phyloP scores from a whole-genome alignment of 1,140 invertebrate species.

The Drosophila arizonae region DNA sequence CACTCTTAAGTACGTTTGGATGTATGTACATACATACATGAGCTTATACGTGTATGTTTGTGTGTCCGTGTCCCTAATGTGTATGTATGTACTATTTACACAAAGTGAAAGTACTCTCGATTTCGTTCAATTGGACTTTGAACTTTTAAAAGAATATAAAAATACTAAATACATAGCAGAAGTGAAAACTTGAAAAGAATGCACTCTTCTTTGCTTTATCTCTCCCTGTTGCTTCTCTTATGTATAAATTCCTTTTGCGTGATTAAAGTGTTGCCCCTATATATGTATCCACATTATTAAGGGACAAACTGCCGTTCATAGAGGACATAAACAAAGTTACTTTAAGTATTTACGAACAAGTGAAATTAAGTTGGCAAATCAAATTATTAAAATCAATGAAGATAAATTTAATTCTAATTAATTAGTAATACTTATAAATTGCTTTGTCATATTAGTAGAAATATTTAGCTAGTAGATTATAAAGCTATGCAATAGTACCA shows the following conservation, averaged over 20 bases:
- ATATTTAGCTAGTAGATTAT: no score
- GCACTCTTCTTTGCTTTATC: not conserved
- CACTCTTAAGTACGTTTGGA: conserved; percentile 50
- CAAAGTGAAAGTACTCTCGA: conserved; percentile 68
- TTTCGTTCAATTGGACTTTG: conserved; percentile 78
- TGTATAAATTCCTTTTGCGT: not conserved
- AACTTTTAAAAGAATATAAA: conserved; percentile 74
- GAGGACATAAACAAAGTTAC: no score
- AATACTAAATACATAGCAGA: conserved; percentile 63
- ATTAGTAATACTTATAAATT: no score
- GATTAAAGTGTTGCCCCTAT: not conserved
- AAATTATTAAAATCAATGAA: no score
- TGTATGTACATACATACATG: conserved; percentile 11
- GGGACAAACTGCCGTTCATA: no score
- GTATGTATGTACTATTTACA: conserved; percentile 21
- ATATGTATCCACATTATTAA: not conserved
- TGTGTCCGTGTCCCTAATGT: conserved; percentile 1
- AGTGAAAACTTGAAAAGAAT: conserved; percentile 60
- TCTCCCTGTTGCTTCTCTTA: not conserved
- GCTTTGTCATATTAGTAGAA: no score
- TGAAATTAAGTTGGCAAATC: no score
- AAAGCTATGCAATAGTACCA: no score
- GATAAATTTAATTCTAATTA: no score
- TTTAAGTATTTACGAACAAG: no score
- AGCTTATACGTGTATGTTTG: not conserved